phyloP scores from a whole-genome alignment of 2,888 invertebrate species.

The Nemotelus pantherinus region DNA sequence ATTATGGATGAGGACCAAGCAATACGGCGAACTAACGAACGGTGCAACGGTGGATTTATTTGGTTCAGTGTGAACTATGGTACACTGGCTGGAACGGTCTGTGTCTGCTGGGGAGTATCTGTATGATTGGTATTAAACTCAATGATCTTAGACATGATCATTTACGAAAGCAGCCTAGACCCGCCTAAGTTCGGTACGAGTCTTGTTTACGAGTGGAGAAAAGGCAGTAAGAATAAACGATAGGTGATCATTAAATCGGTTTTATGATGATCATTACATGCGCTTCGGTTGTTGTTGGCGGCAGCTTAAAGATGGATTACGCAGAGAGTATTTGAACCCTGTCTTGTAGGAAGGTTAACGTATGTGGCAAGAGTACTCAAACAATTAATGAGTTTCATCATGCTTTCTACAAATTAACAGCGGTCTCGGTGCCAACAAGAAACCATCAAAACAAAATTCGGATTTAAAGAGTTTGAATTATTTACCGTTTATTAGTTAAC shows the following conservation, averaged over 20 bases:
- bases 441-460: no score
- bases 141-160: conserved; percentile 43
- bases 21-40: not conserved
- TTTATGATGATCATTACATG: conserved; percentile 43
- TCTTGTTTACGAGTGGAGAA: not conserved
- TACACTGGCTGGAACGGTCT: conserved; percentile 8
- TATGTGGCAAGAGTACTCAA: no score
- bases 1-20: conserved; percentile 1
- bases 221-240: conserved; percentile 36
- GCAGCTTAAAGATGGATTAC: not conserved
- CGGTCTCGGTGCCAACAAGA: no score
- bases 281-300: conserved; percentile 35
- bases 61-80: conserved; percentile 40
- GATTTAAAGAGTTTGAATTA: no score
- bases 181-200: not conserved
- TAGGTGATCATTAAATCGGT: conserved; percentile 44
- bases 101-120: conserved; percentile 8
- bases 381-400: no score
- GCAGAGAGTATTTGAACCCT: no score
- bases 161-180: conserved; percentile 24
- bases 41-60: not conserved
- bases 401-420: no score
- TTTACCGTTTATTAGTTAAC: no score
- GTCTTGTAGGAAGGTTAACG: no score
- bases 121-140: conserved; percentile 44